Base-by-base conservation (phyloP, 1,140 invertebrate species). In the Lepidurus arcticus region DNA sequence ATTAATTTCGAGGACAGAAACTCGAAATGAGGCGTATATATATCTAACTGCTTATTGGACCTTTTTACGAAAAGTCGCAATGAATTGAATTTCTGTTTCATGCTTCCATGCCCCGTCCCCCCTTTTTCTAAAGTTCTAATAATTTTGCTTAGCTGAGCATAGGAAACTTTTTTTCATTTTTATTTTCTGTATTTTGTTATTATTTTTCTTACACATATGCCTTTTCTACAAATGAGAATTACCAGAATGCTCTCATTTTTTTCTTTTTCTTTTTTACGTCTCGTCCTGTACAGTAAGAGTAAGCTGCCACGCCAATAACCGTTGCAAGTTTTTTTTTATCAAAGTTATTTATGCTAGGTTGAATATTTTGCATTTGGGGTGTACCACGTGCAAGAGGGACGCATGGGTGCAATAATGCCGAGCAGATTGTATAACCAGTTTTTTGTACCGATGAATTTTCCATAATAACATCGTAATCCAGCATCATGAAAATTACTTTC, bases 281-380 rank as follows among this genome's bases (percentile, higher is more conserved):
- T n/a, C 53, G 53, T 65, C 53, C 13, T 65, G 53, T 65, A 65
- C 53, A 65, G 53, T 65, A 65, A 65, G 34, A 34, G 34, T 34
- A 34, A 65, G 53, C 53, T 65, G n/a, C 34, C 53, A 65, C 53
- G 53, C 53, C 53, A 65, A 65, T 65, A 65, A 65, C 53, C 53
- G 53, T 65, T 65, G 53, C 21, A 65, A 65, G 8, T 65, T 65
- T 47, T 47, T 65, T 65, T 65, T 65, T n/a, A 24, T 65, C 53
- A 65, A 65, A 65, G 53, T 65, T 65, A 65, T 21, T 65, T 65
- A 65, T 65, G 53, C 53, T 65, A 65, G 10, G 53, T 65, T 65
- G 53, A 21, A 65, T 65, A 65, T 65, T 65, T 65, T 16, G 53
- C 8, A 65, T 65, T 65, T 65, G 6, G 53, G 8, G 21, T 65